Percentiles rank a stretch among this genome's conserved stretches.
These are phyloP conservation scores for Caenorhabditis briggsae DNA, from an alignment of 1,140 invertebrate species.

Conservation along the genomic window DNA sequence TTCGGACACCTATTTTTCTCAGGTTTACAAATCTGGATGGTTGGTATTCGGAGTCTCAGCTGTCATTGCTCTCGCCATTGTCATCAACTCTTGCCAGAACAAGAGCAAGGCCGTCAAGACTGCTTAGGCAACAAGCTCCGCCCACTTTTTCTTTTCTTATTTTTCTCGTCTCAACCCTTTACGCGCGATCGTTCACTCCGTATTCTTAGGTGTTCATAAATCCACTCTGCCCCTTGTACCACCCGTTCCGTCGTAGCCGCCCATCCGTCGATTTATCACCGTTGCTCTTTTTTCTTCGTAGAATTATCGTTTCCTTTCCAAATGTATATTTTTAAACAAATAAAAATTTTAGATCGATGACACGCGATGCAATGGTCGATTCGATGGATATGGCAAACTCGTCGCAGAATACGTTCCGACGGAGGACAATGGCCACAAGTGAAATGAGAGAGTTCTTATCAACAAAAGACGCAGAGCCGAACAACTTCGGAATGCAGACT, in stretches of 20 bases:
- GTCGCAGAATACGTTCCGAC: background rate
- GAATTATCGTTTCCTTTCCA: conserved; percentile 33
- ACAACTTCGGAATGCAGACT: conserved; percentile 9
- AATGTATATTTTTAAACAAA: conserved; percentile 49
- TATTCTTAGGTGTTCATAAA: conserved; percentile 47
- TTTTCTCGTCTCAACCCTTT: background rate
- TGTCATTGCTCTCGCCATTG: conserved; percentile 70
- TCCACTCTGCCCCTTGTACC: conserved; percentile 3
- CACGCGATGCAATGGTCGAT: background rate
- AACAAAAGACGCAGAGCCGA: conserved; percentile 11
- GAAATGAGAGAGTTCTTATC: conserved; percentile 14
- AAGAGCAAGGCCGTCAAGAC: conserved; percentile 63
- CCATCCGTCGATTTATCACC: conserved; percentile 23
- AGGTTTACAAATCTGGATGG: conserved; percentile 71
- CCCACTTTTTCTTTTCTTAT: background rate
- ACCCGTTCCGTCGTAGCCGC: background rate
- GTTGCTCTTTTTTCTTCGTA: conserved; percentile 34
- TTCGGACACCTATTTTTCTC: background rate
- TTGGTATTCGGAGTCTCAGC: conserved; percentile 70
- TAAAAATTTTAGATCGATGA: conserved; percentile 45
- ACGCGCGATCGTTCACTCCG: conserved; percentile 32
- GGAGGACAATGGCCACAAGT: conserved; percentile 6
- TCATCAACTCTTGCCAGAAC: conserved; percentile 66
- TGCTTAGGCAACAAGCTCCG: conserved; percentile 9
- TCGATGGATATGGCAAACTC: background rate